These are phyloP conservation scores for Glaucopsyche alexis DNA, from an alignment of 2,888 invertebrate genomes.

Conservation along the genomic window DNA sequence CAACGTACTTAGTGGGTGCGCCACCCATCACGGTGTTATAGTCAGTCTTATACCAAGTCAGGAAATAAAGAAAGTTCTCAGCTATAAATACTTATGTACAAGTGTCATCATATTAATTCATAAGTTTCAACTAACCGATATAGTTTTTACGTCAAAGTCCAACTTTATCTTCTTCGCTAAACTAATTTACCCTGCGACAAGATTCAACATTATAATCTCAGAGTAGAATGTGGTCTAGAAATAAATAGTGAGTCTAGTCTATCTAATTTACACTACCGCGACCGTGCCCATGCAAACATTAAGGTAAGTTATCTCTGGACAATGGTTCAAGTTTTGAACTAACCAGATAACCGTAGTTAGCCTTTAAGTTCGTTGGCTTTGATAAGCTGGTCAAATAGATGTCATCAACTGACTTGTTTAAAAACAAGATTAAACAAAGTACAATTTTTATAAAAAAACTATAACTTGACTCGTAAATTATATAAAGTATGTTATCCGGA, in stretches of 20 bases:
- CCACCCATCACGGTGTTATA: too few species aligned
- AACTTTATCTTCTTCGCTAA: neutral
- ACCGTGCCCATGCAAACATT: neutral
- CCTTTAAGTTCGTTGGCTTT: neutral
- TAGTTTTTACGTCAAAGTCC: neutral
- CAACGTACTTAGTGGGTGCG: too few species aligned
- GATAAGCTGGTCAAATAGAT: constrained; percentile 2
- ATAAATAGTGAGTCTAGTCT: neutral
- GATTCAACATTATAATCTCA: neutral
- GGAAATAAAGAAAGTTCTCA: too few species aligned
- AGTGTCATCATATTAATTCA: too few species aligned
- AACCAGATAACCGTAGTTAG: neutral
- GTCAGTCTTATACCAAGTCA: too few species aligned
- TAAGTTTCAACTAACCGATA: neutral
- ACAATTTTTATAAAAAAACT: too few species aligned
- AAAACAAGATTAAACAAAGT: neutral
- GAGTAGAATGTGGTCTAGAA: neutral
- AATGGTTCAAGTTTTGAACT: neutral
- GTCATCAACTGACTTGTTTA: neutral
- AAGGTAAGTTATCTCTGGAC: neutral
- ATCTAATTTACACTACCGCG: neutral
- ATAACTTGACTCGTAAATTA: too few species aligned
- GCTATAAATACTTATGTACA: too few species aligned
- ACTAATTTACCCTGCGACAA: neutral
- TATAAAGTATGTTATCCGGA: too few species aligned